Conservation (phyloP, 2,797 vertebrate genomes). For the Chelidonichthys spinosus region DNA sequence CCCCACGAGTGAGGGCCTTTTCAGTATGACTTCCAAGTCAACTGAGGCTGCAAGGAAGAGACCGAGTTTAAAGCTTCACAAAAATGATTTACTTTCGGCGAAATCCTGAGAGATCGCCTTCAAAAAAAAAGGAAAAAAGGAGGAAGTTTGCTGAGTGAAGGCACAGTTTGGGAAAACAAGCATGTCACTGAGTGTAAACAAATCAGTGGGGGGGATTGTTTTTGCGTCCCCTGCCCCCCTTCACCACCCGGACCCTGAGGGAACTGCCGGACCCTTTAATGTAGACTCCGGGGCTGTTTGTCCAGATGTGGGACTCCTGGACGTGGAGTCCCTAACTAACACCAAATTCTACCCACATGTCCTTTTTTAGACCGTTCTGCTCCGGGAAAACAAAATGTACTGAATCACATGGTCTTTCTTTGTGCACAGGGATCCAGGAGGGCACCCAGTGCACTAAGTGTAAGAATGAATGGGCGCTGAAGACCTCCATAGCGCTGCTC, state of each 20-base stretch:
- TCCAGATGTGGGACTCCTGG: slow-evolving; percentile 88
- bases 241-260: slow-evolving; percentile 75
- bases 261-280: slow-evolving; percentile 88
- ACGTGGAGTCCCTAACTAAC: slow-evolving; percentile 35
- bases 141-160: slow-evolving; percentile 62
- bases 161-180: slow-evolving; percentile 87
- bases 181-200: slow-evolving; percentile 86
- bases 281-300: slow-evolving; percentile 86
- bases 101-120: not conserved
- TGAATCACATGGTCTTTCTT: slow-evolving; percentile 32
- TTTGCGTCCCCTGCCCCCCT: slow-evolving; percentile 85
- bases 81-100: not conserved
- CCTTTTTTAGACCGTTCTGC: slow-evolving; percentile 30
- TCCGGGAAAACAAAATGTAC: slow-evolving; percentile 7
- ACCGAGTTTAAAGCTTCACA: not conserved
- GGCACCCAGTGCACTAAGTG: slow-evolving; percentile 96
- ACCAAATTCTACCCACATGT: slow-evolving; percentile 47
- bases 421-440: slow-evolving; percentile 95
- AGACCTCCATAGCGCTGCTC: slow-evolving; percentile 93
- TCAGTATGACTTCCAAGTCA: slow-evolving; percentile 22
- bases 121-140: slow-evolving; percentile 4
- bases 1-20: slow-evolving; percentile 21
- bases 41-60: slow-evolving; percentile 7
- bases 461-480: slow-evolving; percentile 97
- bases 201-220: slow-evolving; percentile 80